phyloP scores from a whole-genome alignment of 2,113 vertebrate species.

The Lonchura striata region DNA sequence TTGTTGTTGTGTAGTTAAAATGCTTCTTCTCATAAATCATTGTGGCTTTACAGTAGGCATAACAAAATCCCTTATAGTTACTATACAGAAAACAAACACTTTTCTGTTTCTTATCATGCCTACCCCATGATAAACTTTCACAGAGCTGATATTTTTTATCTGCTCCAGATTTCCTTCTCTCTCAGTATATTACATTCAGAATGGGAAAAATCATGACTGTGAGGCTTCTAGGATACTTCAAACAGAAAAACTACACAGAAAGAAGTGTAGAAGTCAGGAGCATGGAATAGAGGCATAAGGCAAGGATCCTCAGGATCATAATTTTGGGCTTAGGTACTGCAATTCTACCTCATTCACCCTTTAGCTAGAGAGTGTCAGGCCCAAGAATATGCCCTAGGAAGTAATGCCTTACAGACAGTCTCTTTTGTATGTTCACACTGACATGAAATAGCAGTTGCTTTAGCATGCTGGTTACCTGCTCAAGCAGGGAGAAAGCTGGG shows the following conservation, averaged over 20 bases:
- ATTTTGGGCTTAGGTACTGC: background rate
- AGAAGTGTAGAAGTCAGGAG: background rate
- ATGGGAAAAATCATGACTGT: background rate
- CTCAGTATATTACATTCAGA: background rate
- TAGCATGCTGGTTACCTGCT: background rate
- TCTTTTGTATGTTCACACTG: background rate
- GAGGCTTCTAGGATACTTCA: background rate
- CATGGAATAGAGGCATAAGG: background rate
- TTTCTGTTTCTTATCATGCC: background rate
- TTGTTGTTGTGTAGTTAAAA: constrained; percentile 33
- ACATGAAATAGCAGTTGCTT: background rate
- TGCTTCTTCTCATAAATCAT: constrained; percentile 36
- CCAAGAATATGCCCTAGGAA: background rate
- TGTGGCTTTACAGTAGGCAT: constrained; percentile 33
- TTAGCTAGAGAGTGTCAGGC: background rate
- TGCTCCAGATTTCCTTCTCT: background rate
- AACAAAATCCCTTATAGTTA: background rate
- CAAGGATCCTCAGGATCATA: background rate
- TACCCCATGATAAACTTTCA: background rate
- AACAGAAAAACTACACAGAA: background rate
- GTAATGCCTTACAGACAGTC: background rate
- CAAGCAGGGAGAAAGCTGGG: background rate
- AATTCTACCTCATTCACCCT: background rate
- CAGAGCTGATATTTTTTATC: background rate
- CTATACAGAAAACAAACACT: background rate